These are phyloP conservation scores for Orthosia incerta DNA, from an alignment of 2,888 invertebrate genomes.

Conservation along the genomic window DNA sequence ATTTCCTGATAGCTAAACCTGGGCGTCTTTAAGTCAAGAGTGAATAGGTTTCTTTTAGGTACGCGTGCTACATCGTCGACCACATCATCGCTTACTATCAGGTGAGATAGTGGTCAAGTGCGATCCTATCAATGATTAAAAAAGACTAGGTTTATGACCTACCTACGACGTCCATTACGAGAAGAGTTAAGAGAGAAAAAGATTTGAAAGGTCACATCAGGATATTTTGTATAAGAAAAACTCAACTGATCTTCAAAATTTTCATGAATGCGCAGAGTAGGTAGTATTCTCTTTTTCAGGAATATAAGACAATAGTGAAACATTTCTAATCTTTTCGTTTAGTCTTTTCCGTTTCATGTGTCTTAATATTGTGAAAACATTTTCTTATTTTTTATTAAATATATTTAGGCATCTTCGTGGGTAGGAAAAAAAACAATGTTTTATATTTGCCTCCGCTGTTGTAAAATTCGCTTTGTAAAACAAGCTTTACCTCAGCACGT, in stretches of 20 bases:
- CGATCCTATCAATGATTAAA: too few relatives aligned
- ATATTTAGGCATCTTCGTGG: too few relatives aligned
- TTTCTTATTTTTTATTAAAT: too few relatives aligned
- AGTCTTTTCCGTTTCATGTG: not conserved
- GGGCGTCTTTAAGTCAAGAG: too few relatives aligned
- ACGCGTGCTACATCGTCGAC: too few relatives aligned
- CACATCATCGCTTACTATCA: too few relatives aligned
- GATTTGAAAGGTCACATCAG: not conserved
- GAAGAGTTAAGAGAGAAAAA: not conserved
- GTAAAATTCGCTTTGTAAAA: constrained; percentile 23
- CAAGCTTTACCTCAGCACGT: constrained; percentile 24
- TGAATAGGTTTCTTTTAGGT: too few relatives aligned
- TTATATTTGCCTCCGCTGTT: not conserved
- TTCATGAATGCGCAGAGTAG: not conserved
- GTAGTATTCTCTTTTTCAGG: not conserved
- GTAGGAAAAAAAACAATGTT: not conserved
- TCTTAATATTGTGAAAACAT: not conserved
- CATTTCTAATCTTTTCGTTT: not conserved
- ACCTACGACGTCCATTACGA: not conserved
- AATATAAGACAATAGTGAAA: constrained; percentile 2
- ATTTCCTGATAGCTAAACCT: too few relatives aligned
- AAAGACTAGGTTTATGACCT: too few relatives aligned
- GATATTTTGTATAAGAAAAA: not conserved
- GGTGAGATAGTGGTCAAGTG: too few relatives aligned
- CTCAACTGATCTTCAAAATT: not conserved